phyloP scores from a whole-genome alignment of 1,140 invertebrate species.

The Brachionus plicatilis region DNA sequence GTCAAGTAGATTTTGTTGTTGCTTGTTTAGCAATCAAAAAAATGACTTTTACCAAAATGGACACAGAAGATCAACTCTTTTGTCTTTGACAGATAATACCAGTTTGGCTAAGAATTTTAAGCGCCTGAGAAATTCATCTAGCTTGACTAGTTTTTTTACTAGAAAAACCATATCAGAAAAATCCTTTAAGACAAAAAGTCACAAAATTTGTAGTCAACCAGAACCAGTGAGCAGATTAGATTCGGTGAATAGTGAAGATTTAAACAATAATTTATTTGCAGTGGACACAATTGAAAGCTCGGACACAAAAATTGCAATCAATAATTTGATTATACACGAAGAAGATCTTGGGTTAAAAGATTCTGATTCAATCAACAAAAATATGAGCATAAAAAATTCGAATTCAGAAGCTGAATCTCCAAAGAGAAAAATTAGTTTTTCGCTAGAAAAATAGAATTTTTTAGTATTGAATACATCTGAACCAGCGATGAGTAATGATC shows the following conservation, averaged over 20 bases:
- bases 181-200: neutral
- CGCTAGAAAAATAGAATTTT: neutral
- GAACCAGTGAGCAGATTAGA: neutral
- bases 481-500: neutral
- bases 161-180: neutral
- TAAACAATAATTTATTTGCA: neutral
- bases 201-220: neutral
- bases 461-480: neutral
- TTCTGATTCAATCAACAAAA: neutral
- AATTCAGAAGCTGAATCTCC: neutral
- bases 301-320: neutral
- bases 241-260: neutral
- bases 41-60: conserved; percentile 13
- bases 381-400: neutral
- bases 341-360: neutral
- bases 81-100: neutral
- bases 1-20: neutral
- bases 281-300: neutral
- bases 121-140: neutral
- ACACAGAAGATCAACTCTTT: neutral
- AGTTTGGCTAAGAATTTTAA: neutral
- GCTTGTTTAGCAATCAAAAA: conserved; percentile 2
- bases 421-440: neutral
- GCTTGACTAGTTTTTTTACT: neutral
- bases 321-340: neutral